Evolutionary conservation across 2,113 vertebrate species (phyloP).

Genomic region (Hiodon tergisus): DNA sequence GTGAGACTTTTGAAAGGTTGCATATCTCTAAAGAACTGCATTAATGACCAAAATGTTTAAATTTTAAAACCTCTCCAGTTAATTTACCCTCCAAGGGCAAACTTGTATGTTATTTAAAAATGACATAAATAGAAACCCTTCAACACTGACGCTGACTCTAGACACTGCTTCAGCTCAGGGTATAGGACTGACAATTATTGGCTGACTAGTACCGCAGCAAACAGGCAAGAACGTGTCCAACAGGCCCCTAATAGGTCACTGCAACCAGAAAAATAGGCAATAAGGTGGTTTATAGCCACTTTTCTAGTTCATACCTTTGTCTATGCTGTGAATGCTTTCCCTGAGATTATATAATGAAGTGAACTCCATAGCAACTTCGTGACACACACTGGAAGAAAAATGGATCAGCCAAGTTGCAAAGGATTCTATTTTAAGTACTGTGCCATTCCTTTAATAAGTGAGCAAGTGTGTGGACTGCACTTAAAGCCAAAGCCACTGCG

Average conservation of each 20-base stretch:
- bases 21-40: too few species aligned
- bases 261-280: not conserved
- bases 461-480: too few species aligned
- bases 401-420: not conserved
- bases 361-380: not conserved
- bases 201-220: constrained; percentile 1
- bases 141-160: not conserved
- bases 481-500: too few species aligned
- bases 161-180: not conserved
- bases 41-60: too few species aligned
- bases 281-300: not conserved
- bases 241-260: not conserved
- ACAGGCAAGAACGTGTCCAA: not conserved
- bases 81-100: not conserved
- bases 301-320: too few species aligned
- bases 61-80: too few species aligned
- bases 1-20: too few species aligned
- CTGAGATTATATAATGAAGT: not conserved
- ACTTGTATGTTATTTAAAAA: not conserved
- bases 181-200: constrained; percentile 1
- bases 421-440: not conserved
- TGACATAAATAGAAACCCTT: not conserved
- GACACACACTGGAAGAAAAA: not conserved
- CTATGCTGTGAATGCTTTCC: not conserved
- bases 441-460: too few species aligned